Evolutionary conservation across 1,140 invertebrate species (phyloP).

Genomic region (Diorhabda elongata): DNA sequence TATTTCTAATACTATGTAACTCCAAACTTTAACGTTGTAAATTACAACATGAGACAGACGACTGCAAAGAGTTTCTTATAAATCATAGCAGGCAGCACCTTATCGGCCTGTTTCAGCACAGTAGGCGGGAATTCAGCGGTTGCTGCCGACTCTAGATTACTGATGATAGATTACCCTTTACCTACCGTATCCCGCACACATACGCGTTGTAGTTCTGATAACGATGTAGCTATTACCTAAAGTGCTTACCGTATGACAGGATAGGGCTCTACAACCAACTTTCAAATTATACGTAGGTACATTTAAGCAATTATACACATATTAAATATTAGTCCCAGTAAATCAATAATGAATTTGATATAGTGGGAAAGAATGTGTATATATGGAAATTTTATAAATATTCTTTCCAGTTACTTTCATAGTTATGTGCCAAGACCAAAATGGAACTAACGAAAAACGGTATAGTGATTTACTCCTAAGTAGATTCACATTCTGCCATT

Average conservation of each 20-base stretch:
- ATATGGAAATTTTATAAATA: no score
- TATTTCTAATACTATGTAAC: no score
- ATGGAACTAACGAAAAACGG: no score
- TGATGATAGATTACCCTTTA: conserved; percentile 2
- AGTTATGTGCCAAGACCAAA: no score
- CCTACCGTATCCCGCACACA: neutral
- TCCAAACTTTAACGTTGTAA: neutral
- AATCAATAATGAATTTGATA: no score
- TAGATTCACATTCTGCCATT: no score
- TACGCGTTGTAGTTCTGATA: neutral
- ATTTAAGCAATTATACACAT: no score
- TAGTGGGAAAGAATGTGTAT: no score
- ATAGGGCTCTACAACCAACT: neutral
- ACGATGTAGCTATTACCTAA: neutral
- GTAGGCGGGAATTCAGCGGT: conserved; percentile 1
- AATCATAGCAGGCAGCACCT: neutral
- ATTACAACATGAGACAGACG: conserved; percentile 1
- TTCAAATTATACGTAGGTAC: no score
- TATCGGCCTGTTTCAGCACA: conserved; percentile 1
- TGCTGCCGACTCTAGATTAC: conserved; percentile 1
- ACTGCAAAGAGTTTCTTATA: neutral
- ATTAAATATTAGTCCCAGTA: no score
- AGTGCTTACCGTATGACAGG: neutral
- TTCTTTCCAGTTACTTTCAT: no score
- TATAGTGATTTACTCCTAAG: no score